Conservation (phyloP, 2,113 vertebrate species). For the Pseudopipra pipra region DNA sequence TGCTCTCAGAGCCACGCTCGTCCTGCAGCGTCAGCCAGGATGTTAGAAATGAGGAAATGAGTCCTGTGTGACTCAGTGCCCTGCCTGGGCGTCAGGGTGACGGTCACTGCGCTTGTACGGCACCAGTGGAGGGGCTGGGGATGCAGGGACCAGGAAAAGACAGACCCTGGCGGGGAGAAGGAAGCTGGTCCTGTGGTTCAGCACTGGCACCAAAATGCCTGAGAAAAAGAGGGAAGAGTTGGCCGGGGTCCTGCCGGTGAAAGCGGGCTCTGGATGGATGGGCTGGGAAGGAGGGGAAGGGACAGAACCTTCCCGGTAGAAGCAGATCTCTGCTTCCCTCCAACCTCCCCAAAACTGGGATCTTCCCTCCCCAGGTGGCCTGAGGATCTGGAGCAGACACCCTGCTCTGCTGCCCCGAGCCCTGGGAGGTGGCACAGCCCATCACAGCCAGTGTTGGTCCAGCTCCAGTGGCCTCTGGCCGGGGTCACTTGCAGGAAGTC, state of each 20-base stretch:
- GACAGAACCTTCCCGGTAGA: not conserved
- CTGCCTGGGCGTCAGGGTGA: rapidly evolving
- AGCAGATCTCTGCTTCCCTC: not conserved
- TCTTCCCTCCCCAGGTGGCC: not conserved
- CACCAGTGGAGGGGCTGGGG: not conserved
- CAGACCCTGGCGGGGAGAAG: not conserved
- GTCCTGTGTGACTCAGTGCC: rapidly evolving
- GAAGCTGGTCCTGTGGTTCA: not conserved
- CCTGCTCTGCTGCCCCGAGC: not conserved
- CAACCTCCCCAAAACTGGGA: not conserved
- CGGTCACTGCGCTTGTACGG: rapidly evolving
- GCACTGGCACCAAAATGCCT: not conserved
- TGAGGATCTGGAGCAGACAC: not conserved
- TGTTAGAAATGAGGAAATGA: rapidly evolving
- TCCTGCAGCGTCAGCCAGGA: rapidly evolving
- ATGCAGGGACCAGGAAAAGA: not conserved
- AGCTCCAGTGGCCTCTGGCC: not conserved
- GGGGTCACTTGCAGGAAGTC: too few relatives aligned
- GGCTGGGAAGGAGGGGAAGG: not conserved
- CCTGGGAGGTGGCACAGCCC: not conserved
- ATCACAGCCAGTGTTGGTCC: rapidly evolving
- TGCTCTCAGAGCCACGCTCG: not conserved
- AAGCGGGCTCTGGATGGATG: rapidly evolving
- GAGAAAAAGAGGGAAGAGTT: not conserved
- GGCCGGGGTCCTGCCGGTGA: rapidly evolving